phyloP scores from a whole-genome alignment of 2,113 vertebrate genomes.

The Rallus limicola region DNA sequence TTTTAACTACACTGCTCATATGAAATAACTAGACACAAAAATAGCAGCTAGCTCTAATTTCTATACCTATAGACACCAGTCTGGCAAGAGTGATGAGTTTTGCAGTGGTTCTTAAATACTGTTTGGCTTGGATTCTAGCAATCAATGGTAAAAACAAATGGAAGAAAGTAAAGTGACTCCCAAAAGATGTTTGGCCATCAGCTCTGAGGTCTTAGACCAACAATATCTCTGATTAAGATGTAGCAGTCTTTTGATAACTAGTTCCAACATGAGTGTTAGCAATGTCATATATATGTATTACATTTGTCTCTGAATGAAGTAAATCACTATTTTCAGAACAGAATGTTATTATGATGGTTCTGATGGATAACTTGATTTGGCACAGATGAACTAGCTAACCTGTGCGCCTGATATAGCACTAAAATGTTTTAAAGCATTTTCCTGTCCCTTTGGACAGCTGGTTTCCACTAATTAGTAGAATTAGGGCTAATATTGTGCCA shows the following conservation, averaged over 20 bases:
- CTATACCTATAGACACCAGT: background rate
- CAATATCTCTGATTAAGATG: background rate
- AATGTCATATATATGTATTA: background rate
- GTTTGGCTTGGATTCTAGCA: background rate
- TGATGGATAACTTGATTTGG: background rate
- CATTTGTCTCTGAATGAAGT: background rate
- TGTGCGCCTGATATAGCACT: background rate
- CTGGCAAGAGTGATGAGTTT: background rate
- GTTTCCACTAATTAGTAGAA: background rate
- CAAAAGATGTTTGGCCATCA: background rate
- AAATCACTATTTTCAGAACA: background rate
- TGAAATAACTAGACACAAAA: background rate
- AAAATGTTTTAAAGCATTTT: background rate
- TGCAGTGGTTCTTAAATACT: background rate
- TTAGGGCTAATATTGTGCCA: background rate
- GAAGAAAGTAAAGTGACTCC: background rate
- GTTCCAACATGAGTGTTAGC: background rate
- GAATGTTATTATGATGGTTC: background rate
- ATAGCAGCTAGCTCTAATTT: background rate
- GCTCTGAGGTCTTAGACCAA: background rate
- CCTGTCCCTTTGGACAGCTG: background rate
- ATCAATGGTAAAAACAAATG: background rate
- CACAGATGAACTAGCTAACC: background rate
- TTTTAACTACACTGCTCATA: background rate
- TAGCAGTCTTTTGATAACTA: background rate